Base-by-base conservation (phyloP, 2,888 invertebrate species). In the Cenopis cana region DNA sequence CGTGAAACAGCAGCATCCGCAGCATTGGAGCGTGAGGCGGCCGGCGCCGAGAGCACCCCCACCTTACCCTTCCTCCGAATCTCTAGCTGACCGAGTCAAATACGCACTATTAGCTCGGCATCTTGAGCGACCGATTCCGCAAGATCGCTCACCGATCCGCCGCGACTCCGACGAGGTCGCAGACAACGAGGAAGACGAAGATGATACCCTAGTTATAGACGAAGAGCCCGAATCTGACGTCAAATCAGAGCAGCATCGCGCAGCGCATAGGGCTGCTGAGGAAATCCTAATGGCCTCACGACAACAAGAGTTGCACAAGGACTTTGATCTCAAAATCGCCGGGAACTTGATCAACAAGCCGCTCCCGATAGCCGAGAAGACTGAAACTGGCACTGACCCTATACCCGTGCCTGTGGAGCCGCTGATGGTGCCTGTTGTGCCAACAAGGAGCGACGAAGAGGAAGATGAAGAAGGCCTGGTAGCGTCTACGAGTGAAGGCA, bases 1-100 rank as follows among this genome's bases (percentile, higher is more conserved):
- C 79, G 97, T 98, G 3, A 98, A 98, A 83, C 98, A 98, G 79
- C 98, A 98, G 79, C 98, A 98, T 91, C 98, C 98, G 0, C 97
- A 97, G 74, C 96, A 95, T 82, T 98, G 98, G 96, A 97, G 97
- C 66, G 96, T 97, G 75, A 93, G 97, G 52, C 96, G 97, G 78
- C 93, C 94, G 12, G 81, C 91, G 0, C 88, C 92, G 0, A 85
- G 94, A 72, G 92, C 93, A 1, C 93, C 85, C 17, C 89, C 90
- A 3, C 93, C 89, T 11, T 93, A 86, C 74, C 86, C 87, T 3
- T 84, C 82, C 20, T 81, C 83, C 59, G 93, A 86, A 52, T 86
- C 81, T 74, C 82, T 88, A 81, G 78, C 89, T 59, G 93, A 93
- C 72, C 86, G 91, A 46, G 92, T 97, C 0, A 97, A 96, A 79